phyloP scores from a whole-genome alignment of 2,113 vertebrate species.

The Petrocephalus microphthalmus region DNA sequence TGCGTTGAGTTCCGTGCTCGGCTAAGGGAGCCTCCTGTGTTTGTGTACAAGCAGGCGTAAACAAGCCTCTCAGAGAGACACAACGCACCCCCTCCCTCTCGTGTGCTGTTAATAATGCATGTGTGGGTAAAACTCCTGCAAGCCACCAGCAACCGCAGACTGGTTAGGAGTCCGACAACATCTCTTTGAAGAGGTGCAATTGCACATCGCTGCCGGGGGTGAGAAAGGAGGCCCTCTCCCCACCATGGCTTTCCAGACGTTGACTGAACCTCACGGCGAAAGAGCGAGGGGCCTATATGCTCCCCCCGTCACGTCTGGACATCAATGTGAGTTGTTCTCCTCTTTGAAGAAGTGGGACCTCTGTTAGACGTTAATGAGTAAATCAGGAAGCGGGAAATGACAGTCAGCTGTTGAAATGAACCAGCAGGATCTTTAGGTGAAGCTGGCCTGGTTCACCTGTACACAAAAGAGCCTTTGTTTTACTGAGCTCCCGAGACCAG shows the following conservation, averaged over 20 bases:
- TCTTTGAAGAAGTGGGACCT: background rate
- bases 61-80: background rate
- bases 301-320: background rate
- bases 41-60: conserved; percentile 12
- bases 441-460: background rate
- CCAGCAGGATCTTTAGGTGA: background rate
- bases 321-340: background rate
- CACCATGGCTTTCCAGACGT: background rate
- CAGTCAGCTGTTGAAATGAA: background rate
- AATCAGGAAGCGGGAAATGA: background rate
- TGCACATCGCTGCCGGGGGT: background rate
- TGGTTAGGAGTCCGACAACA: background rate
- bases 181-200: background rate
- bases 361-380: background rate
- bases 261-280: background rate
- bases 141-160: background rate
- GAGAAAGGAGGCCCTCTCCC: background rate
- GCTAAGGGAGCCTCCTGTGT: background rate
- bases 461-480: conserved; percentile 10
- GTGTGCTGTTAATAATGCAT: conserved; percentile 13
- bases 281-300: background rate
- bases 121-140: background rate
- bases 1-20: background rate
- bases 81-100: too few relatives aligned
- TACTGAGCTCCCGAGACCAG: background rate